Conservation (phyloP, 1,140 invertebrate genomes). For the Drosophila busckii region DNA sequence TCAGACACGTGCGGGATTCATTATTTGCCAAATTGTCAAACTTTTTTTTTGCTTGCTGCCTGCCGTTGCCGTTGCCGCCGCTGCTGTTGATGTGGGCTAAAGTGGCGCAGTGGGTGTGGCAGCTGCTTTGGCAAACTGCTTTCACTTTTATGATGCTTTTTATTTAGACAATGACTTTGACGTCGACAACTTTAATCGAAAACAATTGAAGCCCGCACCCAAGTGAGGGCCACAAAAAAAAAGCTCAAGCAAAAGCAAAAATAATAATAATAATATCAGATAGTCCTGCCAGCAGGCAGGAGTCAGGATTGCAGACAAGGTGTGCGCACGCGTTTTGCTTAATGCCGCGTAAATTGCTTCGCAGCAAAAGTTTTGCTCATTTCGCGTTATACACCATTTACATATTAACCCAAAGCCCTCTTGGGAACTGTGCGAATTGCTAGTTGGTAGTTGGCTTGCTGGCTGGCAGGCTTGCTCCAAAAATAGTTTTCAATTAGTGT, state of each 20-base stretch:
- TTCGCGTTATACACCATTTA: constrained; percentile 71
- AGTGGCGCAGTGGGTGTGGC: background rate
- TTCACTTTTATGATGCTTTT: constrained; percentile 69
- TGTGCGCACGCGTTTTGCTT: constrained; percentile 70
- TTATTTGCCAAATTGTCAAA: constrained; percentile 73
- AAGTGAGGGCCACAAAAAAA: background rate
- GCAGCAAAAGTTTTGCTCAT: constrained; percentile 72
- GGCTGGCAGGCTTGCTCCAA: constrained; percentile 43
- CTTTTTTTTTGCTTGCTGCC: constrained; percentile 54
- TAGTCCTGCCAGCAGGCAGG: background rate
- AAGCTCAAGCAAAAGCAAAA: no score
- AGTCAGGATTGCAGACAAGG: constrained; percentile 32
- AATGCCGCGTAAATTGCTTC: constrained; percentile 74
- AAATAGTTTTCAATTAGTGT: constrained; percentile 75
- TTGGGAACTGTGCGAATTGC: constrained; percentile 17
- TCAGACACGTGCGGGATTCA: constrained; percentile 67
- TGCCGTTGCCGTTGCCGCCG: no score
- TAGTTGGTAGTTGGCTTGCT: background rate
- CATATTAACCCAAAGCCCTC: constrained; percentile 63
- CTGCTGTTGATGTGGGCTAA: constrained; percentile 27
- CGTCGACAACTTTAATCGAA: constrained; percentile 73
- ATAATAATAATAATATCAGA: background rate
- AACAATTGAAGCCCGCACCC: constrained; percentile 39
- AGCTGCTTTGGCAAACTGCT: constrained; percentile 41
- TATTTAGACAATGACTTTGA: constrained; percentile 76